Base-by-base conservation (phyloP, 2,888 invertebrate genomes). In the Drosophila pegasa region DNA sequence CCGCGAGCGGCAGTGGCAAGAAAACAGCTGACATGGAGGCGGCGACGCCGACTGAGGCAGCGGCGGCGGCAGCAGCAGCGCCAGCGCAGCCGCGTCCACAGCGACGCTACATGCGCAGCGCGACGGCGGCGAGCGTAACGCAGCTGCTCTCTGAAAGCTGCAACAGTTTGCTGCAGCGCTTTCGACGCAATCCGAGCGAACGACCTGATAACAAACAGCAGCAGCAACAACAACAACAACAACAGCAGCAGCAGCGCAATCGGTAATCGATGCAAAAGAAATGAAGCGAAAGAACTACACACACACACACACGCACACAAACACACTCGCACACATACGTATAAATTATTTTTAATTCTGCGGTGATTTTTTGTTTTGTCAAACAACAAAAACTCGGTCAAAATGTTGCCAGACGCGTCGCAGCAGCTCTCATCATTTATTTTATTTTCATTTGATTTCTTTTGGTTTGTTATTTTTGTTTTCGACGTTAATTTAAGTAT, bases 131-230 rank as follows among this genome's bases (percentile, higher is more conserved):
- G 55, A 97, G 97, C 93, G 96, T 97, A 84, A 96, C 97, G 75
- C 97, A 97, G 92, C 93, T 97, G 88, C 93, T 97, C 83, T 96
- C 95, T 81, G 97, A 97, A 91, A 97, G 97, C 83, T 97, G 97
- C 93, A 96, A 96, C 89, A 97, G 95, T 93, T 94, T 97, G 79
- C 94, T 97, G 87, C 97, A 97, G 91, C 94, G 97, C 78, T 93
- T 97, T 87, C 94, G 96, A 74, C 94, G 97, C 71, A 96, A 96
- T 51, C 96, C 96, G 40, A 96, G 96, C 54, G 95, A 94, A 92
- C 94, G 94, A 92, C 93, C 93, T 78, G 94, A 94, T 89, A 92
- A 92, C 81, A 89, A 87, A 77, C 88, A 74, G 35, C 83, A 88
- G 20, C 87, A 81, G 14, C 88, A 71, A 0, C 81, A 71, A 0